These are phyloP conservation scores for Diplosoma virens DNA, from an alignment of 23 tunicate species.

Conservation along the genomic window DNA sequence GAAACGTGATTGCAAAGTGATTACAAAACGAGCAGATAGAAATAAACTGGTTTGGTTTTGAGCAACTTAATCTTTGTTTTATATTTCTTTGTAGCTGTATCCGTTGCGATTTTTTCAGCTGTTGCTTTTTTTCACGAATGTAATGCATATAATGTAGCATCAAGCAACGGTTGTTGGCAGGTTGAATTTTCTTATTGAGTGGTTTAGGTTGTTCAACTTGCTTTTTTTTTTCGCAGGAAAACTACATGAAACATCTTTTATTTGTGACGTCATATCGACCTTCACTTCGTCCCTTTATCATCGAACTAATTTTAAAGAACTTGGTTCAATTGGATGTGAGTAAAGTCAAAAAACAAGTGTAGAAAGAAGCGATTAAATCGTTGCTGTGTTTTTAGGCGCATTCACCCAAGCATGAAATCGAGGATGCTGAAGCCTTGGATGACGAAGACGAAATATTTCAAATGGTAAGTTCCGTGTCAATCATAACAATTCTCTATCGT, in stretches of 20 bases:
- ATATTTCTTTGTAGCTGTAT: no score
- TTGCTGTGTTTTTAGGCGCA: conserved; percentile 23
- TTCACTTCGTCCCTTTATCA: conserved; percentile 32
- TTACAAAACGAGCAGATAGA: no score
- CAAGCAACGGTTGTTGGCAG: no score
- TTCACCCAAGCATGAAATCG: conserved; percentile 37
- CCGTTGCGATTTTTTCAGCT: no score
- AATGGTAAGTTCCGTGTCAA: conserved; percentile 21
- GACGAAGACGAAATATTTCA: conserved; percentile 39
- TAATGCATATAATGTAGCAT: no score
- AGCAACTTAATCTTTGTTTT: no score
- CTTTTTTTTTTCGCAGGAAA: not conserved
- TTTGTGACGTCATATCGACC: conserved; percentile 38
- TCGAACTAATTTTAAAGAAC: conserved; percentile 42
- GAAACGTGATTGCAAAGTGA: no score
- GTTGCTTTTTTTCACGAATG: no score
- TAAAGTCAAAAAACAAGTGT: not conserved
- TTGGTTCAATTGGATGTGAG: conserved; percentile 53
- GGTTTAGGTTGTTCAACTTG: no score
- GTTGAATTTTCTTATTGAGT: no score
- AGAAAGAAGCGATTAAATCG: not conserved
- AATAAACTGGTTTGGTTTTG: no score
- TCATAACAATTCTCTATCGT: no score
- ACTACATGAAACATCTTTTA: conserved; percentile 38
- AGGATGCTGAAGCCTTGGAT: conserved; percentile 20